These are phyloP conservation scores for Palaemon carinicauda DNA, from an alignment of 1,140 invertebrate species.

Conservation along the genomic window DNA sequence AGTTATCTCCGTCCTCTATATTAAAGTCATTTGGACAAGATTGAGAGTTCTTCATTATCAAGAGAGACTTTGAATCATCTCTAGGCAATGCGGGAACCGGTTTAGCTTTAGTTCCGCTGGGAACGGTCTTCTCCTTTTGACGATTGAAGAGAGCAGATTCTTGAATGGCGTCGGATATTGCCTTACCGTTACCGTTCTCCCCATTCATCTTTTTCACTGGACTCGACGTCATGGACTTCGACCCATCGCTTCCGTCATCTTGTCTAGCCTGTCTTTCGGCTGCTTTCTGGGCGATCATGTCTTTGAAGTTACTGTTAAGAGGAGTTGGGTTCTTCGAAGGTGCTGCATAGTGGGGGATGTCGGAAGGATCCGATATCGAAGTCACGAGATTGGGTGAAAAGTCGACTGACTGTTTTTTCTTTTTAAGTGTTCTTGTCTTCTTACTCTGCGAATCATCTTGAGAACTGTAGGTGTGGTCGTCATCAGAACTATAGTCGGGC, in stretches of 20 bases:
- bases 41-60: constrained; percentile 82
- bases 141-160: constrained; percentile 55
- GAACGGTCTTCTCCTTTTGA: constrained; percentile 61
- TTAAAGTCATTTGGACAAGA: constrained; percentile 82
- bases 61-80: constrained; percentile 34
- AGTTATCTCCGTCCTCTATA: constrained; percentile 80
- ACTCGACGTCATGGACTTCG: constrained; percentile 53
- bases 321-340: constrained; percentile 42
- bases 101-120: constrained; percentile 26
- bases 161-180: constrained; percentile 55
- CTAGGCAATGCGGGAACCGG: constrained; percentile 13
- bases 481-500: constrained; percentile 77
- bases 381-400: constrained; percentile 56
- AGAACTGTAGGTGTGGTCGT: constrained; percentile 61
- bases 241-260: constrained; percentile 51
- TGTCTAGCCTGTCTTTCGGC: constrained; percentile 60
- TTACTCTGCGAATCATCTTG: constrained; percentile 51
- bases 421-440: constrained; percentile 53
- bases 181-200: constrained; percentile 36
- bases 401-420: constrained; percentile 57
- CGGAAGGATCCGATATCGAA: constrained; percentile 9
- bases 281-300: constrained; percentile 62
- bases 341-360: constrained; percentile 52
- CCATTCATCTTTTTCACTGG: constrained; percentile 43
- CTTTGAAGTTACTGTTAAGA: constrained; percentile 58